These are phyloP conservation scores for Antechinus flavipes DNA, from an alignment of 2,113 vertebrate genomes.

Conservation along the genomic window DNA sequence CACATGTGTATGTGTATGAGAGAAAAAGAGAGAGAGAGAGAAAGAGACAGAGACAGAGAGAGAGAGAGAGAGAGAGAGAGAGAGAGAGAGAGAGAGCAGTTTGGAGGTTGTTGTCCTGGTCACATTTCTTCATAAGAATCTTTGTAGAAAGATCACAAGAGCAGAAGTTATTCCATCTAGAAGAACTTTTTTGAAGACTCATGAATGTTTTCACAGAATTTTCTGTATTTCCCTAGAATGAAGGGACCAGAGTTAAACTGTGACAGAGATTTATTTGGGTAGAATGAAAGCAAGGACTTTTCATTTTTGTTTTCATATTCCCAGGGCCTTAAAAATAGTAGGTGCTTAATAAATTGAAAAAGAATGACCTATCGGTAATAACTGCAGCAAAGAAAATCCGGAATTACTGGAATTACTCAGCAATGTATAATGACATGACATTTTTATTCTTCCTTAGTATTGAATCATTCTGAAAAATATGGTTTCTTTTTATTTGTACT, in stretches of 20 bases:
- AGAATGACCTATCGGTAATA: neutral
- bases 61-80: no score
- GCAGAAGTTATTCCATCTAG: neutral
- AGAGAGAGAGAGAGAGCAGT: neutral
- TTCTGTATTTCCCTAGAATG: neutral
- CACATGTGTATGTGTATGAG: no score
- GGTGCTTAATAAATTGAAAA: neutral
- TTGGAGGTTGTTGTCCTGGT: neutral
- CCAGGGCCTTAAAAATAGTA: neutral
- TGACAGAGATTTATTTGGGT: neutral
- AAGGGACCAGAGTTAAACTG: neutral
- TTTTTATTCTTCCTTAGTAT: neutral
- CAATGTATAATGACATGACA: neutral
- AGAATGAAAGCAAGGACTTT: neutral
- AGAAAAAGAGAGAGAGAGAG: no score
- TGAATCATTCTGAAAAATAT: neutral
- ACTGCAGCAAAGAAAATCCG: neutral
- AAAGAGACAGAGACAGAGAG: no score
- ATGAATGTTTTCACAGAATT: neutral
- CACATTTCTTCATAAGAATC: neutral
- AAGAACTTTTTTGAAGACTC: neutral
- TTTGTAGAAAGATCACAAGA: neutral
- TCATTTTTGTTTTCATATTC: neutral
- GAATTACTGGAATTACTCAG: neutral
- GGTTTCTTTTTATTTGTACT: neutral